Evolutionary conservation across 2,797 vertebrate species (phyloP).

Genomic region (Pseudotriccus pelzelni): DNA sequence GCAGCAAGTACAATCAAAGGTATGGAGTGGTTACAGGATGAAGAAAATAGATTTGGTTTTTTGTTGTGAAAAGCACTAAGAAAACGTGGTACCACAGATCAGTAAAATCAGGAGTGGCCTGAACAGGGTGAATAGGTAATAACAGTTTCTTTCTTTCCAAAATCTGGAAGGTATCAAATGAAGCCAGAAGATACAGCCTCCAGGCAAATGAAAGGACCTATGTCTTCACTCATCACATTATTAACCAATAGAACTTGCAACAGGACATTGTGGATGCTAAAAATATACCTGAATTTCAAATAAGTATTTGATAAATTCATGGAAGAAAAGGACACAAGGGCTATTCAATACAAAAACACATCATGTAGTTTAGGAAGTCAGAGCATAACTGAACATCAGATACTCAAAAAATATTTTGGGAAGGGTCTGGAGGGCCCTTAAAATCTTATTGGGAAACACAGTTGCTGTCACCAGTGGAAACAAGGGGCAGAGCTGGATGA

Average conservation of each 20-base stretch:
- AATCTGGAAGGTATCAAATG: neutral
- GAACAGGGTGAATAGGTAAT: neutral
- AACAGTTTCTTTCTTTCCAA: neutral
- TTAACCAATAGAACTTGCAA: neutral
- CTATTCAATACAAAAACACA: neutral
- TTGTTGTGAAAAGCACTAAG: neutral
- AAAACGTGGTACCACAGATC: neutral
- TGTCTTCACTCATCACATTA: neutral
- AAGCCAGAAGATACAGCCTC: neutral
- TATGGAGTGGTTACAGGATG: neutral
- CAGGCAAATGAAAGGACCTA: neutral
- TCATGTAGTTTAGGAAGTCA: neutral
- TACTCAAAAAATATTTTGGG: neutral
- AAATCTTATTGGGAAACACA: neutral
- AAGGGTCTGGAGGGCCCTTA: neutral
- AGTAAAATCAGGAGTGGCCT: neutral
- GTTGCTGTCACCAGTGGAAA: neutral
- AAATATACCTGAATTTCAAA: neutral
- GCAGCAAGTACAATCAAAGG: neutral
- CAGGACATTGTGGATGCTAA: neutral
- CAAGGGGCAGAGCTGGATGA: neutral
- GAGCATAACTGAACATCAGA: neutral
- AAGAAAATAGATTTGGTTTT: neutral
- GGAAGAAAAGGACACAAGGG: neutral
- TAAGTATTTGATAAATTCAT: neutral